Percentiles rank a stretch among this genome's conserved stretches.
phyloP scores from a whole-genome alignment of 1,140 invertebrate genomes.

The Agrypnia vestita region DNA sequence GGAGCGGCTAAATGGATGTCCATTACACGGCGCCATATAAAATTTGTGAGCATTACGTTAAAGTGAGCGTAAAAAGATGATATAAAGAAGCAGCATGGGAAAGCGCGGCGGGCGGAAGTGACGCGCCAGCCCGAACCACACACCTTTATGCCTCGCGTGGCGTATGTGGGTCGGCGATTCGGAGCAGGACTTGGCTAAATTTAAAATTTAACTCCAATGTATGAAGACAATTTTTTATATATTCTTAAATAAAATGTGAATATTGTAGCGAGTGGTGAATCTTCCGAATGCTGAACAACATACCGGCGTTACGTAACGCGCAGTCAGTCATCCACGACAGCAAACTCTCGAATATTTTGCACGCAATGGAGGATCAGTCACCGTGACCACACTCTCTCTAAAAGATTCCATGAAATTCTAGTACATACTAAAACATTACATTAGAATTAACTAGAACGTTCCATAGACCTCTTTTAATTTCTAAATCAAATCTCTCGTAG shows the following conservation, averaged over 20 bases:
- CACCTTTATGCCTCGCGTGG: neutral
- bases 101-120: neutral
- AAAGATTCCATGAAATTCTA: too few relatives aligned
- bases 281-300: too few relatives aligned
- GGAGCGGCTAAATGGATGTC: slow-evolving; percentile 44
- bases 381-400: too few relatives aligned
- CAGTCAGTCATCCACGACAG: too few relatives aligned
- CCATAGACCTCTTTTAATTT: too few relatives aligned
- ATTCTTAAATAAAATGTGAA: neutral
- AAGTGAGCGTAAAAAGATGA: slow-evolving; percentile 48
- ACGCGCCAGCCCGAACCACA: neutral
- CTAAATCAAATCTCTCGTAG: too few relatives aligned
- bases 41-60: slow-evolving; percentile 47
- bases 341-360: too few relatives aligned
- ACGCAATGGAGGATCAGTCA: too few relatives aligned
- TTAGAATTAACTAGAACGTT: too few relatives aligned
- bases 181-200: neutral
- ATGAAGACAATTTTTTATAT: neutral
- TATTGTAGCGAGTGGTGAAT: too few relatives aligned
- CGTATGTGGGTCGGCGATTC: neutral
- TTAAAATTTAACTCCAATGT: neutral
- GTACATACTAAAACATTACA: too few relatives aligned
- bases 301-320: too few relatives aligned
- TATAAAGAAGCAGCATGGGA: slow-evolving; percentile 39
- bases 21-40: slow-evolving; percentile 51